Evolutionary conservation across 2,888 invertebrate genomes (phyloP).

Genomic region (Rotaria socialis): DNA sequence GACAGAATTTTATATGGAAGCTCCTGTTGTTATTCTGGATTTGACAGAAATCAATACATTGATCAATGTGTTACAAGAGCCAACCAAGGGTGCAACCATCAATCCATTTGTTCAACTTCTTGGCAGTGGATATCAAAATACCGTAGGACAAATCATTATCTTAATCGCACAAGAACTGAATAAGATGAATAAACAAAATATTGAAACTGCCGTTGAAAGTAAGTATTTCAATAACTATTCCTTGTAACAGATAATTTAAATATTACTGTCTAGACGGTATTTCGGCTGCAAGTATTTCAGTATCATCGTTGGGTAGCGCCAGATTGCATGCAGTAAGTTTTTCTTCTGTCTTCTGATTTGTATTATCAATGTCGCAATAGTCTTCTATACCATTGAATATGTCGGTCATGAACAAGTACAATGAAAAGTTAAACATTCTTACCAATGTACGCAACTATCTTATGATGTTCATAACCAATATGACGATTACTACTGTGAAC

Average conservation of each 20-base stretch:
- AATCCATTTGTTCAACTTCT: neutral
- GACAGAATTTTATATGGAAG: neutral
- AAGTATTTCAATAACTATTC: neutral
- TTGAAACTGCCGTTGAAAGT: neutral
- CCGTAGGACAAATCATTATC: neutral
- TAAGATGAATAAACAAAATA: neutral
- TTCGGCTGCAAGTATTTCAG: neutral
- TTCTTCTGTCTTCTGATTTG: neutral
- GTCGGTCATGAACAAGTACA: neutral
- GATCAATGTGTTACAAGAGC: neutral
- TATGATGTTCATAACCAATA: neutral
- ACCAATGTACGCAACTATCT: neutral
- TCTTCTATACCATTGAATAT: neutral
- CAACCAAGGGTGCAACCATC: neutral
- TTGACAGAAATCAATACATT: neutral
- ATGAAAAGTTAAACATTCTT: neutral
- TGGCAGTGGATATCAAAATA: neutral
- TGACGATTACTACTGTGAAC: neutral
- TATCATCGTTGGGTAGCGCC: neutral
- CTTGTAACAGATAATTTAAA: neutral
- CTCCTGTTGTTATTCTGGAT: neutral
- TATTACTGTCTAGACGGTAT: neutral
- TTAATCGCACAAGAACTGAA: neutral
- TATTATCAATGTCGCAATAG: neutral
- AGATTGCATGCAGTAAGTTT: neutral